Conservation (phyloP, 2,888 invertebrate species). For the Sepioteuthis lessoniana region DNA sequence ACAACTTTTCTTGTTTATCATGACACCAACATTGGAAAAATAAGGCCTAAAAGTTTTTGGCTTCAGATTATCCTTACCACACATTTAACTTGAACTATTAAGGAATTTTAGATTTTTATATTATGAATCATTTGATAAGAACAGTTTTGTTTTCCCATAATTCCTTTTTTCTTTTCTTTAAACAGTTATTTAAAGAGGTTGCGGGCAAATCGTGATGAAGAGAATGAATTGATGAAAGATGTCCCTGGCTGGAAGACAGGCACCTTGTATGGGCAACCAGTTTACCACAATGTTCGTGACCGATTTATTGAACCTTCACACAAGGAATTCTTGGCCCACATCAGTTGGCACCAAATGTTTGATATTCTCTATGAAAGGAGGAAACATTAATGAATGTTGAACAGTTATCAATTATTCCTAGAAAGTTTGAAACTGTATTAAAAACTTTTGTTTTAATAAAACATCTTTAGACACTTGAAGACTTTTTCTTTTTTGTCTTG, state of each 20-base stretch:
- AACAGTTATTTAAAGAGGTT: conserved; percentile 83
- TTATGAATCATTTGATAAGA: no score
- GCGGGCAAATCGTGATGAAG: conserved; percentile 86
- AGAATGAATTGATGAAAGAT: conserved; percentile 89
- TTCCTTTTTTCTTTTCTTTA: background rate
- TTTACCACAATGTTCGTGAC: conserved; percentile 84
- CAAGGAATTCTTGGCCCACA: conserved; percentile 82
- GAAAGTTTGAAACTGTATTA: background rate
- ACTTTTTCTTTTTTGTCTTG: background rate
- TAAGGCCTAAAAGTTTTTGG: no score
- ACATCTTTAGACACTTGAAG: background rate
- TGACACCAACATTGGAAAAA: no score
- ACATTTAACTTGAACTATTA: no score
- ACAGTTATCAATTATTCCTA: background rate
- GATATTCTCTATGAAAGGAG: conserved; percentile 37
- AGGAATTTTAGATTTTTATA: no score
- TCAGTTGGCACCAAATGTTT: conserved; percentile 4
- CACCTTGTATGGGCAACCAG: conserved; percentile 88
- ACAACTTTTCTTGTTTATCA: no score
- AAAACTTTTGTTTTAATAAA: background rate
- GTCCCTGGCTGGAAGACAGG: conserved; percentile 94
- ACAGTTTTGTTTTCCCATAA: background rate
- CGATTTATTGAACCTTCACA: conserved; percentile 80
- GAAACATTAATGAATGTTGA: background rate
- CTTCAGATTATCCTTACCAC: no score